phyloP scores from a whole-genome alignment of 2,113 vertebrate species.

The Rhinogobius similis region DNA sequence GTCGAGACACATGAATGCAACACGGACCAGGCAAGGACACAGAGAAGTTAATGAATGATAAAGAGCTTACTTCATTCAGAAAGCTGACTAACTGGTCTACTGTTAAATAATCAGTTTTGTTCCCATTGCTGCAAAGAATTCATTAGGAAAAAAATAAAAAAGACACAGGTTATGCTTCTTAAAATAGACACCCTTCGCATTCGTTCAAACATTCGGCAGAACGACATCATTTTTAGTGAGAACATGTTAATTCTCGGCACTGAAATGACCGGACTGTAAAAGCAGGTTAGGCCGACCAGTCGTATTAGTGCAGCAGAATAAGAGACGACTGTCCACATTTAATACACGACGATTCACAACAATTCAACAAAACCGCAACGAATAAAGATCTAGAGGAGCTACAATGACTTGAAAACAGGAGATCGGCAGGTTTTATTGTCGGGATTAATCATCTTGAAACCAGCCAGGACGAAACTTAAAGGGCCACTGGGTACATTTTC shows the following conservation, averaged over 20 bases:
- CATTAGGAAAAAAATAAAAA: slow-evolving; percentile 83
- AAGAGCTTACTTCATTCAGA: slow-evolving; percentile 99
- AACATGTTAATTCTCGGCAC: slow-evolving; percentile 38
- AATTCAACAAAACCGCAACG: too few species aligned
- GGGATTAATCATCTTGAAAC: too few species aligned
- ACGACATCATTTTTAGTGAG: slow-evolving; percentile 35
- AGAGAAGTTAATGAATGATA: slow-evolving; percentile 98
- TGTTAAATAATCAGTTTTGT: slow-evolving; percentile 99
- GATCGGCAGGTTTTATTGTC: too few species aligned
- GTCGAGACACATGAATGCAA: slow-evolving; percentile 19
- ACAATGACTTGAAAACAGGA: not conserved
- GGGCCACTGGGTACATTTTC: too few species aligned
- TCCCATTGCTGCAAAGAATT: slow-evolving; percentile 99
- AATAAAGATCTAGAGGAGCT: too few species aligned
- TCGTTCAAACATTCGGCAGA: slow-evolving; percentile 49
- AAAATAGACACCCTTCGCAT: slow-evolving; percentile 51
- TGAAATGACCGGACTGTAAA: slow-evolving; percentile 64
- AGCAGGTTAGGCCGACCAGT: slow-evolving; percentile 86
- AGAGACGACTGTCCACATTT: slow-evolving; percentile 56
- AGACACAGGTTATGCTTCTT: slow-evolving; percentile 72
- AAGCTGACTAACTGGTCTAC: slow-evolving; percentile 99
- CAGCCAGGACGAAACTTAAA: too few species aligned
- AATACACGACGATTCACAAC: slow-evolving; percentile 12
- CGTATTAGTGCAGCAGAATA: slow-evolving; percentile 88
- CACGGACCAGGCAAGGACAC: slow-evolving; percentile 82